These are phyloP conservation scores for Condylostylus longicornis DNA, from an alignment of 1,140 invertebrate genomes.

Conservation along the genomic window DNA sequence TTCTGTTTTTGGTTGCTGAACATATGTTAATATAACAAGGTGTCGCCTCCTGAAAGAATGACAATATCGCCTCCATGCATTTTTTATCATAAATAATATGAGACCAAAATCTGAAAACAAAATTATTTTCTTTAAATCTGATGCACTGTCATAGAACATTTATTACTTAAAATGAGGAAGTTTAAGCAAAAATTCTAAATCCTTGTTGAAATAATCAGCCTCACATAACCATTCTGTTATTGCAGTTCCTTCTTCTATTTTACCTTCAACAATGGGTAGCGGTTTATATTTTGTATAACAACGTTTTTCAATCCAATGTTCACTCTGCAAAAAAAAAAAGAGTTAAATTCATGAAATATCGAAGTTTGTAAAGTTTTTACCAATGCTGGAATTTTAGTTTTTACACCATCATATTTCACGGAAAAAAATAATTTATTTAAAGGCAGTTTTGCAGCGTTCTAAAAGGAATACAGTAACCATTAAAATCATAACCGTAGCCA, in stretches of 20 bases:
- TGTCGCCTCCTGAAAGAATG: slow-evolving; percentile 56
- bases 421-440: no score
- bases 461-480: no score
- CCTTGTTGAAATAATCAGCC: slow-evolving; percentile 16
- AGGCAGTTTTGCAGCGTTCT: no score
- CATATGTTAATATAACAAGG: slow-evolving; percentile 45
- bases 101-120: slow-evolving; percentile 61
- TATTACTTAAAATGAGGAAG: slow-evolving; percentile 21
- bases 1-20: slow-evolving; percentile 20
- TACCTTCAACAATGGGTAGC: slow-evolving; percentile 15
- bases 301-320: no score
- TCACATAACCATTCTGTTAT: slow-evolving; percentile 24
- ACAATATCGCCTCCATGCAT: slow-evolving; percentile 48
- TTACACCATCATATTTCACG: no score
- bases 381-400: no score
- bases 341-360: no score
- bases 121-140: neutral
- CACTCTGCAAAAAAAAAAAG: no score
- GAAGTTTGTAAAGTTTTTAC: no score
- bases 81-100: slow-evolving; percentile 52
- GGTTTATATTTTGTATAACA: slow-evolving; percentile 16
- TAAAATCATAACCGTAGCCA: no score
- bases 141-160: neutral
- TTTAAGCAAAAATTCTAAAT: slow-evolving; percentile 20
- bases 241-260: slow-evolving; percentile 14